Evolutionary conservation across 2,888 invertebrate species (phyloP).

Genomic region (Coenonympha glycerion): DNA sequence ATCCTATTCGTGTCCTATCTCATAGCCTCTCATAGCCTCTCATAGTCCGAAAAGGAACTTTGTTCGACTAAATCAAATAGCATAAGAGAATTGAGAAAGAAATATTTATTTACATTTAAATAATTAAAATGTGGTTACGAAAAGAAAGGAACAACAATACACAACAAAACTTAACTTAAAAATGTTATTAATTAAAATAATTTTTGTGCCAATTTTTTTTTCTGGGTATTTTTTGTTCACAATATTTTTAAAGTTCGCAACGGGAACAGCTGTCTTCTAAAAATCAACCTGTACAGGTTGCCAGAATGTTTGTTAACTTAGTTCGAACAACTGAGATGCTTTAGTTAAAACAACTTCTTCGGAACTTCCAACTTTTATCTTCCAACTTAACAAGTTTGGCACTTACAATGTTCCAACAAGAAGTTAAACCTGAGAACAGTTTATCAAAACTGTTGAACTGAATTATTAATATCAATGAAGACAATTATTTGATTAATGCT

Average conservation of each 20-base stretch:
- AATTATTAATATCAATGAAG: background rate
- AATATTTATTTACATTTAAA: too few relatives aligned
- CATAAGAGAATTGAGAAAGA: too few relatives aligned
- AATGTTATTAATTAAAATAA: too few relatives aligned
- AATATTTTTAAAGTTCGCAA: background rate
- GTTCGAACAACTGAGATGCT: constrained; percentile 8
- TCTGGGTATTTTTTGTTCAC: too few relatives aligned
- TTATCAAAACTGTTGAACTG: constrained; percentile 4
- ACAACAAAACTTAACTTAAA: too few relatives aligned
- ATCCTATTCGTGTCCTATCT: too few relatives aligned
- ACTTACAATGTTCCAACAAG: constrained; percentile 9
- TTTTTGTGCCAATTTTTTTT: too few relatives aligned
- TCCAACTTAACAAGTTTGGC: constrained; percentile 5
- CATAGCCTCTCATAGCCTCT: too few relatives aligned
- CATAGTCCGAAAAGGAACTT: too few relatives aligned
- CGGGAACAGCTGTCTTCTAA: background rate
- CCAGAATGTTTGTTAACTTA: constrained; percentile 2
- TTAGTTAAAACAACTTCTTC: constrained; percentile 5
- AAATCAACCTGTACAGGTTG: constrained; percentile 1
- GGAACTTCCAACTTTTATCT: constrained; percentile 7
- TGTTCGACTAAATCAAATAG: too few relatives aligned
- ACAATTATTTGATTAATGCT: constrained; percentile 1
- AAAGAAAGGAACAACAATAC: too few relatives aligned
- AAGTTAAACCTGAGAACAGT: constrained; percentile 2
- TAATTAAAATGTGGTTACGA: too few relatives aligned